phyloP scores from a whole-genome alignment of 1,140 invertebrate genomes.

The Varroa destructor region DNA sequence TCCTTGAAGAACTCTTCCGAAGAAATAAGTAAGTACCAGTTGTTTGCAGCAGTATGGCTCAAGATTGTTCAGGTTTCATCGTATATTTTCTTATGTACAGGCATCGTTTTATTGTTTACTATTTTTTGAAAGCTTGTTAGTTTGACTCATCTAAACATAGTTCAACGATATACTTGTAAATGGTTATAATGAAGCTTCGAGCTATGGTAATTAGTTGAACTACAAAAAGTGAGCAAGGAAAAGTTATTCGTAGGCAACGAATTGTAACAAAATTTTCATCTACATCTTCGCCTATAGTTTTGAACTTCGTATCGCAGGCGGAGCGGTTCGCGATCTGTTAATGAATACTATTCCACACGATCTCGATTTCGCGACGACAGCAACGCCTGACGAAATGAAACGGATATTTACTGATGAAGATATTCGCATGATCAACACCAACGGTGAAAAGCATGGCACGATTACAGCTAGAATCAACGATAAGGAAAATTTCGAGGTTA shows the following conservation, averaged over 20 bases:
- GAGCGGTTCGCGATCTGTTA: conserved; percentile 86
- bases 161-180: neutral
- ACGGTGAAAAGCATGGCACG: conserved; percentile 93
- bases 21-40: conserved; percentile 41
- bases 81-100: neutral
- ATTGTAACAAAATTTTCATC: too few species aligned
- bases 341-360: conserved; percentile 70
- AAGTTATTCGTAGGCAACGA: too few species aligned
- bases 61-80: neutral
- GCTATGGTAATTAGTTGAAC: too few species aligned
- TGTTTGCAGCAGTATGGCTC: neutral
- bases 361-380: conserved; percentile 92
- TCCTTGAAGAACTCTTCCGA: conserved; percentile 57
- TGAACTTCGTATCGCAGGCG: conserved; percentile 83
- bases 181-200: too few species aligned
- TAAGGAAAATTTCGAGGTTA: conserved; percentile 76
- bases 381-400: conserved; percentile 92
- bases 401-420: conserved; percentile 73
- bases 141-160: too few species aligned
- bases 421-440: conserved; percentile 78
- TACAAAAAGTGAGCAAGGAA: too few species aligned
- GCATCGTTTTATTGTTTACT: neutral
- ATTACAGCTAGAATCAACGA: conserved; percentile 92
- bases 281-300: conserved; percentile 47
- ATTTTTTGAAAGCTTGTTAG: neutral